These are phyloP conservation scores for Clepsis dumicolana DNA, from an alignment of 2,888 invertebrate species.

Conservation along the genomic window DNA sequence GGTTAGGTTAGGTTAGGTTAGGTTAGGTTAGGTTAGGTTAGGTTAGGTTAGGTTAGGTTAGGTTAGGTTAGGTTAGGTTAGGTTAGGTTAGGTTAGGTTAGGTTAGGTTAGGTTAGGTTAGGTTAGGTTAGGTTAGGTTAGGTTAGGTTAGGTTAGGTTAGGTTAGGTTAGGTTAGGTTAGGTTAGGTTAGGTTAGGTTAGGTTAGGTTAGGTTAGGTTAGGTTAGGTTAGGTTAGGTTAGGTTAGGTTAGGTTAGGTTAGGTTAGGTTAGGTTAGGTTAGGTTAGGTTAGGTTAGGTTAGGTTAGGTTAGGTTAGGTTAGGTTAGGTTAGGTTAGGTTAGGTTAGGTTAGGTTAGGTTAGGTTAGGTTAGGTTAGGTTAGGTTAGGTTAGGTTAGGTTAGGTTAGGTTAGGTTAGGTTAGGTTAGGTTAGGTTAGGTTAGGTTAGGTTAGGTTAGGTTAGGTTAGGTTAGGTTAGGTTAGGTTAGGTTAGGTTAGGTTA, in stretches of 20 bases:
- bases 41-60: slow-evolving; percentile 54
- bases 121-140: slow-evolving; percentile 48
- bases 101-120: slow-evolving; percentile 54
- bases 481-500: slow-evolving; percentile 27
- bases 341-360: slow-evolving; percentile 26
- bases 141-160: slow-evolving; percentile 52
- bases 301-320: slow-evolving; percentile 1
- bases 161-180: slow-evolving; percentile 52
- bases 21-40: slow-evolving; percentile 51
- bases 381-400: slow-evolving; percentile 24
- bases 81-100: slow-evolving; percentile 55
- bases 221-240: slow-evolving; percentile 26
- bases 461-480: slow-evolving; percentile 28
- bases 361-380: slow-evolving; percentile 27
- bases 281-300: slow-evolving; percentile 2
- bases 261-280: slow-evolving; percentile 1
- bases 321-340: slow-evolving; percentile 8
- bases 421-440: slow-evolving; percentile 28
- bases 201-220: slow-evolving; percentile 43
- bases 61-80: slow-evolving; percentile 56
- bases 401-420: slow-evolving; percentile 24
- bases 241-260: too few species aligned
- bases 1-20: slow-evolving; percentile 51
- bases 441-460: slow-evolving; percentile 28
- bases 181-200: slow-evolving; percentile 52